phyloP scores from a whole-genome alignment of 2,113 vertebrate genomes.

The Laterallus jamaicensis region DNA sequence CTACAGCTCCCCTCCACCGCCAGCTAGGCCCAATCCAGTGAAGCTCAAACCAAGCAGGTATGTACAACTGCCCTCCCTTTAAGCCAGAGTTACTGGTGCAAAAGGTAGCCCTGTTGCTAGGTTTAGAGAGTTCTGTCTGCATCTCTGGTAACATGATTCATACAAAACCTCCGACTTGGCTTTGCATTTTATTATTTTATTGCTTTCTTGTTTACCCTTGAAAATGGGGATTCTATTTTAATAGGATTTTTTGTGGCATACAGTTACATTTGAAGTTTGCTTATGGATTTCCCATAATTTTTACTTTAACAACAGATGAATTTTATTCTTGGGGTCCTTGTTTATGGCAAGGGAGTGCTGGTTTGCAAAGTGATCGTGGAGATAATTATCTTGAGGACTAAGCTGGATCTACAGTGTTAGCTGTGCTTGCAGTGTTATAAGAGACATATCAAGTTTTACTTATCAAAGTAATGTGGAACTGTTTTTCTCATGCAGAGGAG shows the following conservation, averaged over 20 bases:
- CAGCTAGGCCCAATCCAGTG: slow-evolving; percentile 79
- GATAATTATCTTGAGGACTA: neutral
- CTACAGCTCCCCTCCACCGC: slow-evolving; percentile 79
- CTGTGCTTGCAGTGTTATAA: neutral
- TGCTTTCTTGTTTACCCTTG: neutral
- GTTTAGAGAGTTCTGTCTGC: neutral
- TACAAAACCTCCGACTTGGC: neutral
- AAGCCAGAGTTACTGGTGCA: neutral
- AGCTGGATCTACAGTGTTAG: neutral
- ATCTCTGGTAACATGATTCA: neutral
- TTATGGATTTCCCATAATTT: neutral
- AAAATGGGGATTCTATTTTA: neutral
- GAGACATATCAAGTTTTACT: neutral
- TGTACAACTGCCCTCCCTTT: neutral
- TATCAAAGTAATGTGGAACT: neutral
- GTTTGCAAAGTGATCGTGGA: neutral
- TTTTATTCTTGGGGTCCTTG: neutral
- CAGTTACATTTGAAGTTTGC: neutral
- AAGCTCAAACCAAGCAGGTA: slow-evolving; percentile 92
- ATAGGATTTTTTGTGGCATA: neutral
- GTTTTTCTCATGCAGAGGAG: neutral
- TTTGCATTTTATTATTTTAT: neutral
- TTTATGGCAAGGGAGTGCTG: neutral
- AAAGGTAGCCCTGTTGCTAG: neutral
- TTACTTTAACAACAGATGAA: neutral